These are phyloP conservation scores for Phalloptychus januarius DNA, from an alignment of 2,797 vertebrate species.

Conservation along the genomic window DNA sequence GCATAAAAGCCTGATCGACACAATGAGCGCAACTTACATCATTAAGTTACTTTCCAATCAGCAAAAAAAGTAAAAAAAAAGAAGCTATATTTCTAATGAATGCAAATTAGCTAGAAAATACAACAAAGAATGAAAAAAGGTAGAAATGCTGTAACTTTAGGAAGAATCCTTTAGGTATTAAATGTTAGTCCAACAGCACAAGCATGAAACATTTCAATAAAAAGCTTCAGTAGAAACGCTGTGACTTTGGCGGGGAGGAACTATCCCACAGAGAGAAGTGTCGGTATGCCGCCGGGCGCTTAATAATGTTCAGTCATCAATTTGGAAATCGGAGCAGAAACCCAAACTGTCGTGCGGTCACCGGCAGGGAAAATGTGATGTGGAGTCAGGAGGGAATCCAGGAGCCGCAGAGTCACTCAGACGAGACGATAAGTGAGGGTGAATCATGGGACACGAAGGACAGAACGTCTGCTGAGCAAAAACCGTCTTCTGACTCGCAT, in stretches of 20 bases:
- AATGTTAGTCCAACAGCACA: not conserved
- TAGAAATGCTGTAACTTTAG: not conserved
- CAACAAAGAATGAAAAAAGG: not conserved
- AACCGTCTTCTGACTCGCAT: not conserved
- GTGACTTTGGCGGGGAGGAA: constrained; percentile 21
- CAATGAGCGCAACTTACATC: not conserved
- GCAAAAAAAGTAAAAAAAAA: not conserved
- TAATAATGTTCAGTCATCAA: constrained; percentile 42
- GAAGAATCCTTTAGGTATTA: not conserved
- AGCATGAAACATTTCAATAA: constrained; percentile 1
- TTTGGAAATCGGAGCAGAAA: constrained; percentile 36
- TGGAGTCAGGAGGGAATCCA: constrained; percentile 13
- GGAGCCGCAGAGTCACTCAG: constrained; percentile 11
- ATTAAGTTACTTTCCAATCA: not conserved
- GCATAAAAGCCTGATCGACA: not conserved
- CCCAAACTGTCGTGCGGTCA: constrained; percentile 42
- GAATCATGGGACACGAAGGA: constrained; percentile 1
- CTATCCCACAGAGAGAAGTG: not conserved
- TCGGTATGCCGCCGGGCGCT: constrained; percentile 23
- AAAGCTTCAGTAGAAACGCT: not conserved
- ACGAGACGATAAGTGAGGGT: constrained; percentile 3
- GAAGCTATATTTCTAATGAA: not conserved
- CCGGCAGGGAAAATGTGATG: constrained; percentile 9
- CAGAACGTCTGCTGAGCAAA: not conserved
- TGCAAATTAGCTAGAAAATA: not conserved